Percentiles rank a stretch among this genome's conserved stretches.
phyloP scores from a whole-genome alignment of 2,113 vertebrate species.

The Chamaea fasciata region DNA sequence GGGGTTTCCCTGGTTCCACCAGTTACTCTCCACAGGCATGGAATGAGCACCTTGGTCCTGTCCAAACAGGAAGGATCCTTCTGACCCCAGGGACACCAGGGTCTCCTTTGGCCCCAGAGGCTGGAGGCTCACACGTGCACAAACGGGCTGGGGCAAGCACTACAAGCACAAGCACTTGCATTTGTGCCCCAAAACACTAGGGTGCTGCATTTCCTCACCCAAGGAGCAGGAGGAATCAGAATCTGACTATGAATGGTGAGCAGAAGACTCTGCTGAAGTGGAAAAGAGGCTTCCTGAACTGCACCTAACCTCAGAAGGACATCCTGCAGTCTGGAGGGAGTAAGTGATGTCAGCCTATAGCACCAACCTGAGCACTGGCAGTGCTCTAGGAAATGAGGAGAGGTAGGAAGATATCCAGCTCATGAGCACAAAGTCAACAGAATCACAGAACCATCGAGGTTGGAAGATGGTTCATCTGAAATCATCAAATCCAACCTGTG shows the following conservation, averaged over 20 bases:
- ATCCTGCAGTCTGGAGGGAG: not conserved
- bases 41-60: not conserved
- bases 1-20: not conserved
- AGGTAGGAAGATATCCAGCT: not conserved
- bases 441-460: not conserved
- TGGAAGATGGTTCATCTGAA: not conserved
- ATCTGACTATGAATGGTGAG: not conserved
- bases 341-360: rapidly evolving
- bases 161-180: not conserved
- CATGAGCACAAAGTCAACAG: not conserved
- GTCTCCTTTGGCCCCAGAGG: not conserved
- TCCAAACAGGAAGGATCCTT: not conserved
- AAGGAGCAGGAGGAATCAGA: not conserved
- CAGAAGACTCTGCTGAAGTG: not conserved
- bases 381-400: not conserved
- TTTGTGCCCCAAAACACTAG: not conserved
- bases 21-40: not conserved
- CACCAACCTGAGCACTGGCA: not conserved
- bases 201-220: not conserved
- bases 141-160: not conserved
- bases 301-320: not conserved
- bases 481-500: not conserved
- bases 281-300: not conserved
- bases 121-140: not conserved
- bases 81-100: not conserved